A percentile compares a stretch with the other conserved stretches of the same genome.
Conservation (phyloP, 2,888 invertebrate species). For the Volucella bombylans region DNA sequence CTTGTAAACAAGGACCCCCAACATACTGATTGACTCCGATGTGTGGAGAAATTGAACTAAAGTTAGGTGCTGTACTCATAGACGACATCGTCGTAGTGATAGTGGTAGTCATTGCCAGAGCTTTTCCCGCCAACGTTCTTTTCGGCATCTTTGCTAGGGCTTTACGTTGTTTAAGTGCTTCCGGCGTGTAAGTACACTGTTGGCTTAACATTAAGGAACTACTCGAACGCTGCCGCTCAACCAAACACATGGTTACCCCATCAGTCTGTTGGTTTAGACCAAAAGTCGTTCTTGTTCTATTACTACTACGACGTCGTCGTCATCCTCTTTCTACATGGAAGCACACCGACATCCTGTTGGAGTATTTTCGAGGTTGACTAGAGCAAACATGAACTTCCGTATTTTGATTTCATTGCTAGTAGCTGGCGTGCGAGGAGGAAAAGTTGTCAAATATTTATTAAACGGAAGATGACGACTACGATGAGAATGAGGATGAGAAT, state of each 20-base stretch:
- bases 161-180: constrained; percentile 71
- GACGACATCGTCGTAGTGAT: constrained; percentile 19
- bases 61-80: constrained; percentile 27
- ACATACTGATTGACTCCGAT: constrained; percentile 55
- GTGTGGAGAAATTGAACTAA: constrained; percentile 27
- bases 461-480: constrained; percentile 50
- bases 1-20: constrained; percentile 34
- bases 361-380: constrained; percentile 65
- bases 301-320: neutral
- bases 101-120: neutral
- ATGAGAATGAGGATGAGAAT: constrained; percentile 6
- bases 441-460: constrained; percentile 72
- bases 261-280: constrained; percentile 56
- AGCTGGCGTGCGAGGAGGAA: constrained; percentile 35
- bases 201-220: constrained; percentile 70
- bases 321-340: constrained; percentile 5
- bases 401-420: constrained; percentile 70
- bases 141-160: constrained; percentile 59
- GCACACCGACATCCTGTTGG: constrained; percentile 57
- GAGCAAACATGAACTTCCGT: constrained; percentile 72
- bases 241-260: constrained; percentile 52
- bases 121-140: constrained; percentile 10
- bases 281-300: constrained; percentile 28
- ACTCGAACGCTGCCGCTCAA: constrained; percentile 61
- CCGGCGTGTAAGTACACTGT: constrained; percentile 71